A percentile compares a stretch with the other conserved stretches of the same genome.
phyloP scores from a whole-genome alignment of 2,888 invertebrate genomes.

The Galeruca laticollis region DNA sequence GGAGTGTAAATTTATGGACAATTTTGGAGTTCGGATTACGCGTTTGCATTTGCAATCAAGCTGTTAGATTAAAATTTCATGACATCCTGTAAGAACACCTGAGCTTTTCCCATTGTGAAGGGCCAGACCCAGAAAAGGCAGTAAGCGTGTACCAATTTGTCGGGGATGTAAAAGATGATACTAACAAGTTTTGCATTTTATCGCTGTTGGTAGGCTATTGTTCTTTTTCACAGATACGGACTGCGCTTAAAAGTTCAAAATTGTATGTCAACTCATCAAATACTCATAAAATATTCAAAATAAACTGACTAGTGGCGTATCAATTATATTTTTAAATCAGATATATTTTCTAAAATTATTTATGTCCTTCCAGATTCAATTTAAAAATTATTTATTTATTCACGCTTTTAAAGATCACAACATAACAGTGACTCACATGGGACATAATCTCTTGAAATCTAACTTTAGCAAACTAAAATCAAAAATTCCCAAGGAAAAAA shows the following conservation, averaged over 20 bases:
- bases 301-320: too few species aligned
- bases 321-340: too few species aligned
- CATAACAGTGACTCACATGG: too few species aligned
- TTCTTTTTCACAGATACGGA: slow-evolving; percentile 24
- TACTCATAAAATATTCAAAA: too few species aligned
- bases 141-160: slow-evolving; percentile 46
- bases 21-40: slow-evolving; percentile 48
- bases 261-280: background rate
- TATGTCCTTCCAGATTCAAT: too few species aligned
- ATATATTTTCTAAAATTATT: too few species aligned
- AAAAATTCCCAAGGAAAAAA: too few species aligned
- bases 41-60: slow-evolving; percentile 48
- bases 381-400: too few species aligned
- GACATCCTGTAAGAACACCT: slow-evolving; percentile 48
- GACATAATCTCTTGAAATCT: too few species aligned
- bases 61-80: slow-evolving; percentile 52
- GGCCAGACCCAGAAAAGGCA: slow-evolving; percentile 29
- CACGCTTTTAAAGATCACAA: too few species aligned
- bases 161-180: slow-evolving; percentile 29
- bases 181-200: slow-evolving; percentile 38
- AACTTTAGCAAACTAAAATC: too few species aligned
- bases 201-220: slow-evolving; percentile 2
- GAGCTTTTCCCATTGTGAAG: slow-evolving; percentile 48
- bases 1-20: slow-evolving; percentile 49
- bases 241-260: background rate